phyloP scores from a whole-genome alignment of 2,888 invertebrate species.

The Pelosia muscerda region DNA sequence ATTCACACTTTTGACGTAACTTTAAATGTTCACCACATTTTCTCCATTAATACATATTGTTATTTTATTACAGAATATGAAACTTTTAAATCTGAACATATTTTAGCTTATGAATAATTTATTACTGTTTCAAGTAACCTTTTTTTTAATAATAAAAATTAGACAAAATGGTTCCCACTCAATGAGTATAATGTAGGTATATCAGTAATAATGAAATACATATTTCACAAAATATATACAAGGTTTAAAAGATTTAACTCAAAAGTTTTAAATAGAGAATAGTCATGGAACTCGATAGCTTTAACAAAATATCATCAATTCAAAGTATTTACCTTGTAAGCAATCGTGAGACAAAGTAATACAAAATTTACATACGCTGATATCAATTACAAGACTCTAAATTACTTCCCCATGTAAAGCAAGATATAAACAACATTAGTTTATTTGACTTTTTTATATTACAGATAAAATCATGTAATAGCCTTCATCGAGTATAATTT shows the following conservation, averaged over 20 bases:
- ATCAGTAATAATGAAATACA: not conserved
- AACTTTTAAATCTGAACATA: not conserved
- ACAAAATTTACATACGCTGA: constrained; percentile 55
- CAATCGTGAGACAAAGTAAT: constrained; percentile 58
- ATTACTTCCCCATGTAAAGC: constrained; percentile 65
- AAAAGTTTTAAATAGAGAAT: not conserved
- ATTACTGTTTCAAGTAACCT: not conserved
- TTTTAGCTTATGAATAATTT: no score
- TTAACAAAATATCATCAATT: constrained; percentile 45
- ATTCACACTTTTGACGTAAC: constrained; percentile 22
- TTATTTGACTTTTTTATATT: constrained; percentile 67
- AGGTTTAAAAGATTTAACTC: not conserved
- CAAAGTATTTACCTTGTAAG: constrained; percentile 55
- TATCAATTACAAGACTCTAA: constrained; percentile 66
- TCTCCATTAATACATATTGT: not conserved
- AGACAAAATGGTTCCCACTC: not conserved
- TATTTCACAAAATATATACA: not conserved
- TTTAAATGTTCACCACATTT: constrained; percentile 37
- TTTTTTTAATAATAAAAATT: not conserved
- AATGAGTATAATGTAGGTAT: not conserved
- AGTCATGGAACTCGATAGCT: constrained; percentile 19
- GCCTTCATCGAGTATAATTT: constrained; percentile 59
- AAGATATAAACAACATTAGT: constrained; percentile 66
- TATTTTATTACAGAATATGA: not conserved
- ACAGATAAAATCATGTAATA: constrained; percentile 71